phyloP scores from a whole-genome alignment of 2,797 vertebrate species.

The Protosalanx chinensis region DNA sequence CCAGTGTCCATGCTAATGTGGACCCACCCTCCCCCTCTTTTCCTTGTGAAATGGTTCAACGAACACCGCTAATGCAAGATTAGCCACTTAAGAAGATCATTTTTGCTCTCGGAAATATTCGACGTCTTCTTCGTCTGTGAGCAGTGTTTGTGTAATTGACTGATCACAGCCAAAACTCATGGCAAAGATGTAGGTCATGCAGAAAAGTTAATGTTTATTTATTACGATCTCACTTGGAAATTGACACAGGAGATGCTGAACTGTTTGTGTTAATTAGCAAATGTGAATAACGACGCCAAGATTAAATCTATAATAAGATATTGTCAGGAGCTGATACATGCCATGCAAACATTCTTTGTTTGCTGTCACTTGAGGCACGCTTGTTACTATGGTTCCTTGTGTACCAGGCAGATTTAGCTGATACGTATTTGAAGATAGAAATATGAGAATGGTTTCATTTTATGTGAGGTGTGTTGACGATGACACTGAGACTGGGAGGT shows the following conservation, averaged over 20 bases:
- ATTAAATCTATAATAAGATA: slow-evolving; percentile 43
- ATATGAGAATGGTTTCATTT: too few relatives aligned
- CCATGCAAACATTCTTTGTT: slow-evolving; percentile 9
- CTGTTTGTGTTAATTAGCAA: slow-evolving; percentile 63
- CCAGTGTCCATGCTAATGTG: slow-evolving; percentile 26
- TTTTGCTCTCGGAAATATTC: slow-evolving; percentile 58
- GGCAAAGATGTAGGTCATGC: slow-evolving; percentile 61
- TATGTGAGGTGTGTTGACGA: too few relatives aligned
- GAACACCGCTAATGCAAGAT: slow-evolving; percentile 41
- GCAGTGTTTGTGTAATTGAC: slow-evolving; percentile 41
- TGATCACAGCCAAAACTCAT: slow-evolving; percentile 50
- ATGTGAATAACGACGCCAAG: slow-evolving; percentile 50
- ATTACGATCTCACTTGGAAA: slow-evolving; percentile 56
- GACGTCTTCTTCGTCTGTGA: slow-evolving; percentile 50
- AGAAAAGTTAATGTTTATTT: slow-evolving; percentile 57
- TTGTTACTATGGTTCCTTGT: slow-evolving; percentile 29
- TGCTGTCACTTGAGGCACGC: slow-evolving; percentile 3
- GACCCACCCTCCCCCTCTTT: background rate
- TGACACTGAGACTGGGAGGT: too few relatives aligned
- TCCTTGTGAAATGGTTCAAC: slow-evolving; percentile 44
- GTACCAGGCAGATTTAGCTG: slow-evolving; percentile 28
- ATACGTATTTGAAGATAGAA: slow-evolving; percentile 2
- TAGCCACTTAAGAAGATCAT: slow-evolving; percentile 54
- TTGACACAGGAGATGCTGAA: slow-evolving; percentile 43
- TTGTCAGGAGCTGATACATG: background rate